Evolutionary conservation across 2,797 vertebrate genomes (phyloP), one percentile per base, ranked within the genome.

Genomic region (Xiphophorus birchmanni): DNA sequence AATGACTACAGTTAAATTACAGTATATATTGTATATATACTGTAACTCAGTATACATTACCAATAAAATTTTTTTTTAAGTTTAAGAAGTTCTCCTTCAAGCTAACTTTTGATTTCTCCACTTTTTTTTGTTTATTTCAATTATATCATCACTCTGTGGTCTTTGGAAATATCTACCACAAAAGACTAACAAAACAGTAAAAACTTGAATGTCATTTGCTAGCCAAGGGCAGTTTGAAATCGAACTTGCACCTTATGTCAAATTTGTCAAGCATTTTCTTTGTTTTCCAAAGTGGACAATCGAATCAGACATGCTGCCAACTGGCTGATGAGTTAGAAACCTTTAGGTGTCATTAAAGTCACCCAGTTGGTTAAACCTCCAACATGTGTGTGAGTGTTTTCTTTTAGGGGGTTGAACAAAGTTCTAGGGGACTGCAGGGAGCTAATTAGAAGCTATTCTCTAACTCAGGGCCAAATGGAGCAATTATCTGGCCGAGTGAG

Each of bases 401-500:
- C 94, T 92, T 94, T 92, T 82, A 86, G 91, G 73, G 89, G 90
- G 91, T 82, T 91, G 90, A 87, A 83, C 81, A 85, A 87, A 88
- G 89, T 90, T 92, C 90, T 79, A 84, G 78, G 84, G 83, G 93
- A 91, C 96, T 93, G 93, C 92, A 84, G 95, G 96, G 94, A 95
- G 73, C 90, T 96, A 96, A 95, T 96, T 97, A 97, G 94, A 95
- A 92, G 87, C 81, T 94, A 95, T 95, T 96, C 95, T 96, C 94
- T 95, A 96, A 96, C 93, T 95, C 95, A 93, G 94, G 92, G 91
- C 96, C 95, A 97, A 97, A 97, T 95, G 96, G 95, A 94, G 95
- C 96, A 94, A 96, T 95, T 96, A 96, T 95, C 94, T 96, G 96
- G 95, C 94, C 89, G 90, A 97, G 91, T 96, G 96, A 96, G 95